Base-by-base conservation (phyloP, 2,888 invertebrate genomes). In the Peribatodes rhomboidaria region DNA sequence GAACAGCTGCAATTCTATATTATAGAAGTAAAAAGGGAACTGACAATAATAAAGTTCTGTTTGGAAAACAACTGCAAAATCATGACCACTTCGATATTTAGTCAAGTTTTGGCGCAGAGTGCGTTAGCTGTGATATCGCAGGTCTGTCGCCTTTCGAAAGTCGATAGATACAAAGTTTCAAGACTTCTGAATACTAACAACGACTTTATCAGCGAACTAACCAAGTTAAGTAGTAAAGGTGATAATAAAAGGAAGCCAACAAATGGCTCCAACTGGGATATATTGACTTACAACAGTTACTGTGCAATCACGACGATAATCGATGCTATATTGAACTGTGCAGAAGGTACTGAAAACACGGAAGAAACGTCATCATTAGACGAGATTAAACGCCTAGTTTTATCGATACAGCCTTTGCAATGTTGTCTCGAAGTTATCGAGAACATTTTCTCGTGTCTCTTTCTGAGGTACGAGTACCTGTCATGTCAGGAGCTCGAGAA, bases 371-470 rank as follows among this genome's bases (percentile, higher is more conserved):
- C 85, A n/a, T 85, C 89, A 0, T 80, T 94, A 65, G 93, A 94
- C 55, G 91, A 93, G 68, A 84, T 93, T 10, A 93, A 91, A 81
- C 83, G 90, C 4, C 84, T 93, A 50, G 81, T 94, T n/a, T 78
- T 94, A 52, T 87, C 89, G 35, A 88, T 94, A 53, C 87, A 90
- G 67, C 93, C 94, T 18, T 68, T 90, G 41, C 83, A 86, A 65
- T 87, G 88, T 70, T 94, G 94, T 74, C 82, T 95, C 54, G 95
- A 96, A 87, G 91, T 96, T 0, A 92, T 97, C 60, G 96, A 97
- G 83, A 95, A 96, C 82, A 94, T 97, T 70, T 97, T 96, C 82
- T 94, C 95, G 0, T 93, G 97, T 72, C 90, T 97, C 41, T 96
- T 96, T 83, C 77, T 96, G 52, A 94, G 95, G 70, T 93, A 94